Evolutionary conservation across 2,113 vertebrate genomes (phyloP), one percentile per base, ranked within the genome.

Genomic region (Leptobrachium ailaonicum): DNA sequence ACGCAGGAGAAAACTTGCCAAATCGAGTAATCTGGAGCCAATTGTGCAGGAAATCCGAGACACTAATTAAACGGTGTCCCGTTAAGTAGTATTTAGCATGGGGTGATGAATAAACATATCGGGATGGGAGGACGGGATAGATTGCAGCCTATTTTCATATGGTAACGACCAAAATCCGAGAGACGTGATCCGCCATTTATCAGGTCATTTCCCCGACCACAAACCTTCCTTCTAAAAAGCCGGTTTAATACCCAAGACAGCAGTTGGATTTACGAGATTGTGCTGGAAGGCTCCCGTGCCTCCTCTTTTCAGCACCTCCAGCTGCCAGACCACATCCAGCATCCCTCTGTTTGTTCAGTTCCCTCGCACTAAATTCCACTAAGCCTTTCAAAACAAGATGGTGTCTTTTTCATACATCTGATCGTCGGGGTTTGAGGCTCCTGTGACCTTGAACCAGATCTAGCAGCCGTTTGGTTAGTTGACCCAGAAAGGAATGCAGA

Each of bases 391-490:
- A 60, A 54, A 54, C 68, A 71, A 40, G 10, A 71, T 41, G 77
- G 70, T 72, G 70, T 71, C 70, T 73, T 66, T 66, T 32, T 32
- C 20, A 32, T 47, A 53, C 41, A 58, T 73, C 60, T 78, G 44
- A 78, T 78, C 63, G 45, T 45, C 63, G 20, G 2, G 20, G 20
- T 32, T 32, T 60, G 32, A 14, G 70, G 70, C 32, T 72, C 47
- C 44, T 9, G 54, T 54, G 13, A 75, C 79, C 79, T 75, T 81
- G 79, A 75, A 75, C 41, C 66, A 69, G 64, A 69, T 69, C 41
- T 71, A 58, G 64, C 73, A 73, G 53, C 74, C 20, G 11, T 75
- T 69, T 81, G 79, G 79, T 81, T 81, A 41, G 72, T 58, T 81
- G 79, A 75, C 79, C 79, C 43, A 75, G 71, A 75, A 81, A 68